Percentiles rank a stretch among this genome's conserved stretches.
phyloP scores from a whole-genome alignment of 2,113 vertebrate species.

The Mus spicilegus region DNA sequence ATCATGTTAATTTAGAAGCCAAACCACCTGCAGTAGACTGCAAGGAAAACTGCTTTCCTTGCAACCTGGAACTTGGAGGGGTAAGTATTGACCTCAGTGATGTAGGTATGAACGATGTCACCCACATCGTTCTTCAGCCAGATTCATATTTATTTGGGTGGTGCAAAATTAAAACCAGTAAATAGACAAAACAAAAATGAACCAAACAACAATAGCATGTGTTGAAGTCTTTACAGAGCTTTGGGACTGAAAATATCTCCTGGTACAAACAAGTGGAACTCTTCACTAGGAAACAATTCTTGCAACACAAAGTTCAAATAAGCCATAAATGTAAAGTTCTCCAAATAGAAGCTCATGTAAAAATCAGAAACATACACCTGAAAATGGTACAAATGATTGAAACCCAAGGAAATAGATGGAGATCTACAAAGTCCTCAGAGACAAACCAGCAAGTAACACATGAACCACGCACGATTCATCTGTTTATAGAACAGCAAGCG shows the following conservation, averaged over 20 bases:
- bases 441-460: neutral
- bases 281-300: neutral
- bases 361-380: conserved; percentile 39
- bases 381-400: conserved; percentile 33
- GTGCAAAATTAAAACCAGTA: neutral
- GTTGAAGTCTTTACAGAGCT: neutral
- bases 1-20: conserved; percentile 15
- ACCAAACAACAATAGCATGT: neutral
- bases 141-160: conserved; percentile 35
- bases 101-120: neutral
- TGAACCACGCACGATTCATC: conserved; percentile 2
- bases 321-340: conserved; percentile 7
- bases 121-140: neutral
- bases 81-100: neutral
- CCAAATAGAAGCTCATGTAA: neutral
- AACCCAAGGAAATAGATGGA: conserved; percentile 16
- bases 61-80: neutral
- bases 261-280: conserved; percentile 48
- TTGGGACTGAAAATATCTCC: neutral
- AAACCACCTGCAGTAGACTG: neutral
- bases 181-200: neutral
- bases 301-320: conserved; percentile 18
- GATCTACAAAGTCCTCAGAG: conserved; percentile 14
- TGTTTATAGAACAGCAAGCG: neutral
- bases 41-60: conserved; percentile 45